Conservation (phyloP, 2,888 invertebrate species). For the Amphiduros pacificus region DNA sequence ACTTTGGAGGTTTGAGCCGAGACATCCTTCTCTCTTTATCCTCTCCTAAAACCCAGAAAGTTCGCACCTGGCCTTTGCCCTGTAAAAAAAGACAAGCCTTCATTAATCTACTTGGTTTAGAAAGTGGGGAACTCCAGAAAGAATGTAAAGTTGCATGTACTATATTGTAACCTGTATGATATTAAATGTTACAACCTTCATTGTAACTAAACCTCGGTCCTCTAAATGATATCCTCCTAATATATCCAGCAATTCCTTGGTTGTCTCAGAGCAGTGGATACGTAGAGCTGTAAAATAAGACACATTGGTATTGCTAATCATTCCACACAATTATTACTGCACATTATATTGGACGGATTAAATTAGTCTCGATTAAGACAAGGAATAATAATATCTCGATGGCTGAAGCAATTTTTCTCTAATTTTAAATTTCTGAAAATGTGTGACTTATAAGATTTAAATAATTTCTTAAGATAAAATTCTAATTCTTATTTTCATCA, state of each 20-base stretch:
- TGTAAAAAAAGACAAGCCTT: conserved; percentile 1
- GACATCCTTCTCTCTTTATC: conserved; percentile 17
- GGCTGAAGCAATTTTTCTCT: too few species aligned
- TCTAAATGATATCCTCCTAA: conserved; percentile 58
- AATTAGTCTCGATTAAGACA: too few species aligned
- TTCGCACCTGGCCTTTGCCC: conserved; percentile 29
- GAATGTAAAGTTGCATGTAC: neutral
- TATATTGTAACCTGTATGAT: too few species aligned
- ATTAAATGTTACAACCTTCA: too few species aligned
- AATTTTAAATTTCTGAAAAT: too few species aligned
- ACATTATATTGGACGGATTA: too few species aligned
- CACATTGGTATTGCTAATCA: too few species aligned
- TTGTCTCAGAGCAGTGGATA: conserved; percentile 57
- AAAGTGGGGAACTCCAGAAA: neutral
- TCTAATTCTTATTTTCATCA: too few species aligned
- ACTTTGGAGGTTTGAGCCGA: conserved; percentile 5
- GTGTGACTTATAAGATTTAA: too few species aligned
- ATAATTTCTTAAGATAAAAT: too few species aligned
- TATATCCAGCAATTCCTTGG: conserved; percentile 52
- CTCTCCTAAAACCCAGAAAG: conserved; percentile 30
- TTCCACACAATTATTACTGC: too few species aligned
- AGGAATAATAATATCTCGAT: too few species aligned
- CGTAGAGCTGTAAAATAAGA: conserved; percentile 46
- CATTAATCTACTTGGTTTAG: neutral
- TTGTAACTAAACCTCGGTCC: conserved; percentile 58